Conservation (phyloP, 2,113 vertebrate species). For the Sinocyclocheilus grahami region DNA sequence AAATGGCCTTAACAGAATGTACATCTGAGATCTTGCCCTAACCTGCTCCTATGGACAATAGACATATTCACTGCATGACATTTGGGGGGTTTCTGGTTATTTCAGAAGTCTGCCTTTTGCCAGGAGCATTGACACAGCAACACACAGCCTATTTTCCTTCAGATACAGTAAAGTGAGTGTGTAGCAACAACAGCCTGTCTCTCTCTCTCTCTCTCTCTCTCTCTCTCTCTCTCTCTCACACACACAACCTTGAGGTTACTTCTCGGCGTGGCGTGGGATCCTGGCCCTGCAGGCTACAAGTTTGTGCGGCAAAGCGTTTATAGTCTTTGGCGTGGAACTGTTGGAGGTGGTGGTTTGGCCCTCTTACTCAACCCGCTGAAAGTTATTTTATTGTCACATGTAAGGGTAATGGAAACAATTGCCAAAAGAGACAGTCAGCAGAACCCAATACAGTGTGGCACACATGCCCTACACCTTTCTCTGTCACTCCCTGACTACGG, state of each 20-base stretch:
- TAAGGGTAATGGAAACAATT: slow-evolving; percentile 67
- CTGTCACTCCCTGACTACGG: slow-evolving; percentile 18
- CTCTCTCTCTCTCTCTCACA: neutral
- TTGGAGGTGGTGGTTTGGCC: slow-evolving; percentile 55
- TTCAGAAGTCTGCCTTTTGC: slow-evolving; percentile 52
- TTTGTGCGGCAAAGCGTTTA: slow-evolving; percentile 50
- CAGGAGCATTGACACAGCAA: slow-evolving; percentile 53
- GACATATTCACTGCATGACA: slow-evolving; percentile 50
- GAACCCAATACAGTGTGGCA: slow-evolving; percentile 49
- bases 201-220: neutral
- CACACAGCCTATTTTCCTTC: slow-evolving; percentile 42
- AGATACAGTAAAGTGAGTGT: slow-evolving; percentile 46
- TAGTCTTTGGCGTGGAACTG: slow-evolving; percentile 48
- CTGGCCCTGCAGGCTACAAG: slow-evolving; percentile 45
- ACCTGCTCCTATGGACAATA: slow-evolving; percentile 54
- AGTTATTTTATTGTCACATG: slow-evolving; percentile 59
- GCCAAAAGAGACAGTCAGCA: slow-evolving; percentile 59
- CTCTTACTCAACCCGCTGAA: slow-evolving; percentile 47
- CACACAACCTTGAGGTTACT: slow-evolving; percentile 27
- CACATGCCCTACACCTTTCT: slow-evolving; percentile 16
- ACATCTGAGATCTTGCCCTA: slow-evolving; percentile 34
- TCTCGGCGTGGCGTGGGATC: slow-evolving; percentile 36
- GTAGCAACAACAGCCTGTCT: slow-evolving; percentile 43
- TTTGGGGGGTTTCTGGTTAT: slow-evolving; percentile 58
- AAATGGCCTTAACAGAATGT: slow-evolving; percentile 36